A percentile compares a stretch with the other conserved stretches of the same genome.
Evolutionary conservation across 2,113 vertebrate species (phyloP).

Genomic region (Pteropus alecto): DNA sequence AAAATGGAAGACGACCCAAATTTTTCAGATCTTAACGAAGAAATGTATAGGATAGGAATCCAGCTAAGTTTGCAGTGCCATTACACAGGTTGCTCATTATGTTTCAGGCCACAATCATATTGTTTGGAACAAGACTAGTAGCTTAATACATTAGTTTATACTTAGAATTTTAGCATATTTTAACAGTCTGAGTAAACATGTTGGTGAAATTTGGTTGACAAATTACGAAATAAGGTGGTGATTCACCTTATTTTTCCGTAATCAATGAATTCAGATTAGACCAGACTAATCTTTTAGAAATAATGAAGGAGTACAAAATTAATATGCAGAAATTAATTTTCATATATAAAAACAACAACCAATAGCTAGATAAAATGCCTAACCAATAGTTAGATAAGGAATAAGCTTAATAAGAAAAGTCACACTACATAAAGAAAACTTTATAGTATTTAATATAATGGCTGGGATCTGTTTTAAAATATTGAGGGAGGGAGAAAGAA

Average conservation of each 20-base stretch:
- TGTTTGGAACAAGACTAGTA: not conserved
- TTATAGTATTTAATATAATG: not conserved
- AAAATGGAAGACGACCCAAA: not conserved
- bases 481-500: not conserved
- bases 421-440: not conserved
- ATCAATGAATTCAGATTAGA: not conserved
- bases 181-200: not conserved
- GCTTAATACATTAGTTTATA: not conserved
- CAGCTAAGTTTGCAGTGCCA: not conserved
- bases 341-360: not conserved
- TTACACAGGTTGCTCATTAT: not conserved
- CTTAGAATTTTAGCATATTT: not conserved
- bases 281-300: not conserved
- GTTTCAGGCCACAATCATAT: not conserved
- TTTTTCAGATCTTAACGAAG: not conserved
- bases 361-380: not conserved
- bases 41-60: not conserved
- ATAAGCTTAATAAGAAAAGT: not conserved
- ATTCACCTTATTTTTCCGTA: not conserved
- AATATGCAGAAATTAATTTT: not conserved
- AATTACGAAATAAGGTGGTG: not conserved
- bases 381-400: not conserved
- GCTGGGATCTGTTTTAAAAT: not conserved
- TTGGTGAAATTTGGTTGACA: not conserved
- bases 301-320: not conserved